phyloP scores from a whole-genome alignment of 2,888 invertebrate species.

The Troides oblongomaculatus region DNA sequence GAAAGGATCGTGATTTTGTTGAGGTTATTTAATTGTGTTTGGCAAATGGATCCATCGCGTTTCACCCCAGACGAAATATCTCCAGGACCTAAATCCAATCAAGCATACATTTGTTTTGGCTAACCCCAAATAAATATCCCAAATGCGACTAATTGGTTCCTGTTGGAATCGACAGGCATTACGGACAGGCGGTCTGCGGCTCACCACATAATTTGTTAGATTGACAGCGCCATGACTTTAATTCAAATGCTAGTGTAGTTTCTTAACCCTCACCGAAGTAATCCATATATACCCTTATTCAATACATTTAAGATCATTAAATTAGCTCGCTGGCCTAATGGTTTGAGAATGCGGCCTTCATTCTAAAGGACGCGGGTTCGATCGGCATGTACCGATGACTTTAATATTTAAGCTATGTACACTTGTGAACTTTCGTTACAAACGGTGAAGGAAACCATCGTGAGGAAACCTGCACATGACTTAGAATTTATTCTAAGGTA shows the following conservation, averaged over 20 bases:
- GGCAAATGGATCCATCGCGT: background rate
- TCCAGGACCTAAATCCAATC: slow-evolving; percentile 24
- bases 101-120: slow-evolving; percentile 51
- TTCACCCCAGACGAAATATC: background rate
- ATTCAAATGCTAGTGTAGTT: slow-evolving; percentile 16
- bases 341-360: no score
- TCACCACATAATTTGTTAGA: slow-evolving; percentile 68
- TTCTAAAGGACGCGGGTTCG: no score
- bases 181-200: slow-evolving; percentile 51
- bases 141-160: slow-evolving; percentile 70
- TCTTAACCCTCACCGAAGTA: slow-evolving; percentile 10
- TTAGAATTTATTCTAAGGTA: no score
- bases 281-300: background rate
- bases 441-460: no score
- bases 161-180: slow-evolving; percentile 65
- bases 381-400: no score
- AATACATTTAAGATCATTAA: no score
- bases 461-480: no score
- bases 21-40: background rate
- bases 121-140: slow-evolving; percentile 72
- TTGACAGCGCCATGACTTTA: slow-evolving; percentile 36
- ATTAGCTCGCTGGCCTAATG: no score
- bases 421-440: no score
- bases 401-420: no score
- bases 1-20: background rate